Conservation (phyloP, 2,888 invertebrate species). For the Tenthredo mesomela region DNA sequence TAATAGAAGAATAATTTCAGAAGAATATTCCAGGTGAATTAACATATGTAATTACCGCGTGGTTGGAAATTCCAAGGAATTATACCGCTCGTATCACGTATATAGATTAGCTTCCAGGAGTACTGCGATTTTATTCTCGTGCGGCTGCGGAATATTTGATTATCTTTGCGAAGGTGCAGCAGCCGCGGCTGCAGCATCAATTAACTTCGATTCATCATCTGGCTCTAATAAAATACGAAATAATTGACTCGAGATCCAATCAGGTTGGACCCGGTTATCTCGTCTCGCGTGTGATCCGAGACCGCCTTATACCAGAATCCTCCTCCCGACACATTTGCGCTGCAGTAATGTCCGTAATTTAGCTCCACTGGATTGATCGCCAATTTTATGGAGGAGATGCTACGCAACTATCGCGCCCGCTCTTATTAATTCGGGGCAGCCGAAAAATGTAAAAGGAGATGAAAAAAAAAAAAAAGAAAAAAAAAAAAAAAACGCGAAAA, state of each 20-base stretch:
- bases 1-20: not conserved
- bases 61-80: not conserved
- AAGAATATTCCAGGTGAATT: not conserved
- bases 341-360: constrained; percentile 52
- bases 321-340: constrained; percentile 53
- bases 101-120: not conserved
- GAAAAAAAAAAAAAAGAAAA: not conserved
- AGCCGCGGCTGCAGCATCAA: constrained; percentile 11
- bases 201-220: constrained; percentile 46
- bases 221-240: constrained; percentile 45
- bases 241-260: constrained; percentile 48
- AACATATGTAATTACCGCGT: not conserved
- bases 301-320: constrained; percentile 41
- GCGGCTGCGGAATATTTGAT: constrained; percentile 21
- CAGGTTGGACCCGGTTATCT: constrained; percentile 29
- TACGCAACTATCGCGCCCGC: constrained; percentile 45
- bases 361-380: constrained; percentile 51
- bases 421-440: constrained; percentile 51
- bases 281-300: constrained; percentile 37
- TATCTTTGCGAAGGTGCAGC: constrained; percentile 7
- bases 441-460: constrained; percentile 50
- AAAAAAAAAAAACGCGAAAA: constrained; percentile 6
- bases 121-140: constrained; percentile 8
- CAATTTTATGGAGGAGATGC: constrained; percentile 53
- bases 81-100: not conserved